A percentile compares a stretch with the other conserved stretches of the same genome.
Conservation (phyloP, 2,797 vertebrate genomes). For the Chelonia mydas region DNA sequence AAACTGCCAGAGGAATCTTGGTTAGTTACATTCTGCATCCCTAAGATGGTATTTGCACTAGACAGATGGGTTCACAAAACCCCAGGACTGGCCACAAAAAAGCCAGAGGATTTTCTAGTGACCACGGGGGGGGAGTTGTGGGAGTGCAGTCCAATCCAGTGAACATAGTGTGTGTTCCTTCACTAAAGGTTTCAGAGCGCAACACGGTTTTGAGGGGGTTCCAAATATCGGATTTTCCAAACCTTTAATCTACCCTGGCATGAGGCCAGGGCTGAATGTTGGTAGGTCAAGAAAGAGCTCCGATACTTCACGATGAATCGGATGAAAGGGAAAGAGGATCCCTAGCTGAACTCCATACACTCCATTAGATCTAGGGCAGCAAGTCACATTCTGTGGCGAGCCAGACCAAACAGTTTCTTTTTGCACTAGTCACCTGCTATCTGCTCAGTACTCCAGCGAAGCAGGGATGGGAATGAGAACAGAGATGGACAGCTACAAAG, state of each 20-base stretch:
- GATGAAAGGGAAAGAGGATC: neutral
- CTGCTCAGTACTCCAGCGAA: neutral
- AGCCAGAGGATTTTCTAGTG: neutral
- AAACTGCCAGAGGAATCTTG: accelerated
- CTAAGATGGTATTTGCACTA: neutral
- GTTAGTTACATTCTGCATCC: too few species aligned
- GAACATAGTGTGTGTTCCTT: neutral
- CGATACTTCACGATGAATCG: neutral
- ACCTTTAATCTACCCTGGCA: neutral
- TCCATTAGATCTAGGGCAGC: neutral
- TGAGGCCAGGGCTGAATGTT: neutral
- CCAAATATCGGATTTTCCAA: neutral
- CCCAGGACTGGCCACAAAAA: neutral
- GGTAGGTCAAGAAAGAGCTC: accelerated
- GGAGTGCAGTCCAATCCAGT: neutral
- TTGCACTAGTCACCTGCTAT: neutral
- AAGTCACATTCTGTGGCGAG: accelerated
- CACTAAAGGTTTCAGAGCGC: neutral
- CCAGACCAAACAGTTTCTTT: neutral
- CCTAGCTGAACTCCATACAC: neutral
- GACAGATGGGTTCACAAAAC: neutral
- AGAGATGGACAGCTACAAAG: neutral
- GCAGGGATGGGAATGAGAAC: neutral
- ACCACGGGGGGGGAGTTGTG: neutral
- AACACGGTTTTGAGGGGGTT: neutral